Evolutionary conservation across 2,113 vertebrate genomes (phyloP).

Genomic region (Pachyramphus minor): DNA sequence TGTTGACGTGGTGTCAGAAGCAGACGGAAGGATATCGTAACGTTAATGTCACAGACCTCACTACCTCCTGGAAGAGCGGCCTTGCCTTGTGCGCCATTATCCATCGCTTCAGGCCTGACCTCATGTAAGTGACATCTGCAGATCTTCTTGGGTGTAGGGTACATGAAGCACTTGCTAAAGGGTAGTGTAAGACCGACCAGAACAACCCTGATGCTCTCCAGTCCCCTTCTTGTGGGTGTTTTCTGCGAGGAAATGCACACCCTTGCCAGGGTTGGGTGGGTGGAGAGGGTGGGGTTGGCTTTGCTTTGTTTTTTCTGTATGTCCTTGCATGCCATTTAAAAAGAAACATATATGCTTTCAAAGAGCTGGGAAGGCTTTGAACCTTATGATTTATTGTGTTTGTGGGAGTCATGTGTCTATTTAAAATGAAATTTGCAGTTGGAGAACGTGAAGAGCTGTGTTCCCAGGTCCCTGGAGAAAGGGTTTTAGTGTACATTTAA

Average conservation of each 20-base stretch:
- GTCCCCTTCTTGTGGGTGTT: not conserved
- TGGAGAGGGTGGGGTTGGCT: not conserved
- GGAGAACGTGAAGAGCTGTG: not conserved
- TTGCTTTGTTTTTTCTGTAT: not conserved
- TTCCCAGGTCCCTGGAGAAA: not conserved
- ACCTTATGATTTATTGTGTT: not conserved
- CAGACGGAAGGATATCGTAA: slow-evolving; percentile 89
- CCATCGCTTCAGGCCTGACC: slow-evolving; percentile 90
- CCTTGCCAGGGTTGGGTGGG: not conserved
- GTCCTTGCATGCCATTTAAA: not conserved
- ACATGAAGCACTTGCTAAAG: not conserved
- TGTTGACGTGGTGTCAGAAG: slow-evolving; percentile 95
- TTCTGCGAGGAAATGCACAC: not conserved
- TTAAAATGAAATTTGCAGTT: not conserved
- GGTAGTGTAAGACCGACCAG: not conserved
- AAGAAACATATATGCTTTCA: not conserved
- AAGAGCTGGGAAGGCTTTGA: slow-evolving; percentile 1
- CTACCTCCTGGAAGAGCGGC: slow-evolving; percentile 87
- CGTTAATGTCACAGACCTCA: slow-evolving; percentile 83
- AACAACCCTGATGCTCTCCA: not conserved
- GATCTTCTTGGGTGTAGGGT: not conserved
- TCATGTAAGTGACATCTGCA: slow-evolving; percentile 81
- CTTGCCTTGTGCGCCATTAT: slow-evolving; percentile 91
- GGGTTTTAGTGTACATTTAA: not conserved
- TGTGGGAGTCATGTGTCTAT: not conserved